Conservation (phyloP, 2,797 vertebrate species). For the Clamator glandarius region DNA sequence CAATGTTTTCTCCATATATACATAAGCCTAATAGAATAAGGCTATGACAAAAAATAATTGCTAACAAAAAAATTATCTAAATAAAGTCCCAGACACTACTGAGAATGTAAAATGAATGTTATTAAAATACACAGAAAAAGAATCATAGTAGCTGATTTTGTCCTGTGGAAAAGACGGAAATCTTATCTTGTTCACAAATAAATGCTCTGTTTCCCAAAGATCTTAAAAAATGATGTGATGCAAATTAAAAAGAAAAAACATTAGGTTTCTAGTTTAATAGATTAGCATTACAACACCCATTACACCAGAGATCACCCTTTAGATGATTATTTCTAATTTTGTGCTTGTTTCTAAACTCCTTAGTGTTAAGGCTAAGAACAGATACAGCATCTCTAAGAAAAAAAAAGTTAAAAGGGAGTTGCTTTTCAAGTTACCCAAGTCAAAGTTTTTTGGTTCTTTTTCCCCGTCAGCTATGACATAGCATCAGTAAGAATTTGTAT, state of each 20-base stretch:
- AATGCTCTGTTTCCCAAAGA: not conserved
- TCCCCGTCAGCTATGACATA: not conserved
- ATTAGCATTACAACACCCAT: not conserved
- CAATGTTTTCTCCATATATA: not conserved
- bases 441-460: not conserved
- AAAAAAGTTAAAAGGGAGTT: not conserved
- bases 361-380: not conserved
- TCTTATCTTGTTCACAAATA: not conserved
- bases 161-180: not conserved
- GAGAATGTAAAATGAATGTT: not conserved
- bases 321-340: not conserved
- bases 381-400: not conserved
- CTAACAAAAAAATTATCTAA: not conserved
- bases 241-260: not conserved
- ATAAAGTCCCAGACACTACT: not conserved
- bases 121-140: not conserved
- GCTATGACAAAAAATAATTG: not conserved
- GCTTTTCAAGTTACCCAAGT: not conserved
- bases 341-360: not conserved
- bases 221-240: not conserved
- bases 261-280: not conserved
- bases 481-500: not conserved
- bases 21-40: not conserved
- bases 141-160: not conserved
- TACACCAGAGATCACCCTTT: not conserved